Conservation (phyloP, 1,140 invertebrate genomes). For the Nasonia vitripennis region DNA sequence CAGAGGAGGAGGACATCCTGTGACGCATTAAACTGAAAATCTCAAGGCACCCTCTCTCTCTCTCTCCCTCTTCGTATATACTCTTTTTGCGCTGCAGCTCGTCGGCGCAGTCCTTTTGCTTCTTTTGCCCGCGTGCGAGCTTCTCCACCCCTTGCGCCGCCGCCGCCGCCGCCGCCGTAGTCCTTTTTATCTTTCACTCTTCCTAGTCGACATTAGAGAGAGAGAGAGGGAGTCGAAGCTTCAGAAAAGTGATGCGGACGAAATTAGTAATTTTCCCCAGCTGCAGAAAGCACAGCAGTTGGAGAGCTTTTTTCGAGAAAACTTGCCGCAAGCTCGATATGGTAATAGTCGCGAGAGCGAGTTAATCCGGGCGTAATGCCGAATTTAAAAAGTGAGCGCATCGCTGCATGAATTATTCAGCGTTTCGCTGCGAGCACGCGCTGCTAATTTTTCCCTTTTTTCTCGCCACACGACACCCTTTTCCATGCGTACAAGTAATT, state of each 20-base stretch:
- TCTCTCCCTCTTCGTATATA: slow-evolving; percentile 23
- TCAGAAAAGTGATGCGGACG: neutral
- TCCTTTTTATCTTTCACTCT: slow-evolving; percentile 49
- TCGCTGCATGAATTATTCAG: neutral
- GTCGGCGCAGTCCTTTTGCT: slow-evolving; percentile 7
- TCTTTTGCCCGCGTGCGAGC: slow-evolving; percentile 48
- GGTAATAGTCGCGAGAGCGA: slow-evolving; percentile 1
- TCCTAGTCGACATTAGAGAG: slow-evolving; percentile 42
- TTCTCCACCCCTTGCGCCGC: slow-evolving; percentile 34
- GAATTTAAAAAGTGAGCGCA: neutral
- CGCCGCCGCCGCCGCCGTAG: neutral
- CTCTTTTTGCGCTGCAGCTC: neutral
- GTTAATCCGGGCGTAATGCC: slow-evolving; percentile 4
- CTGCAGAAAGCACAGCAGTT: neutral
- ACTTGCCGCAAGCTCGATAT: slow-evolving; percentile 22
- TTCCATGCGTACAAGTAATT: too few species aligned
- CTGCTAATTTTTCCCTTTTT: neutral
- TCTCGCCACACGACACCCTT: too few species aligned
- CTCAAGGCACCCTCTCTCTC: slow-evolving; percentile 68
- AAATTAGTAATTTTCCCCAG: neutral
- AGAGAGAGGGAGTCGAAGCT: neutral
- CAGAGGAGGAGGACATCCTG: slow-evolving; percentile 68
- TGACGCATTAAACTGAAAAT: slow-evolving; percentile 73
- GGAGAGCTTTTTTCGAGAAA: neutral
- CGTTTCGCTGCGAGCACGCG: neutral